Conservation (phyloP, 2,113 vertebrate species). For the Micromys minutus region DNA sequence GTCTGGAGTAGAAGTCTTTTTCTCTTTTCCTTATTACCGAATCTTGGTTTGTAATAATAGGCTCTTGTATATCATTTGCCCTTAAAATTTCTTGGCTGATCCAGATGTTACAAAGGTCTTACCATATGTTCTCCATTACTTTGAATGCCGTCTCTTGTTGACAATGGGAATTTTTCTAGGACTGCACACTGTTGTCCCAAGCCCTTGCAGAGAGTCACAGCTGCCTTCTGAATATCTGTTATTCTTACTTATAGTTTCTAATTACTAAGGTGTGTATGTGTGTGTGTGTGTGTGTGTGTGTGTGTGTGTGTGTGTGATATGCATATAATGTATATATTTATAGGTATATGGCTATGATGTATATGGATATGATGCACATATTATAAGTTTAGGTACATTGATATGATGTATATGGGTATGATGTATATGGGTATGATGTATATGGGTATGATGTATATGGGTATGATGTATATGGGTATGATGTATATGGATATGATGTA, state of each 20-base stretch:
- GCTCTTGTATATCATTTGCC: neutral
- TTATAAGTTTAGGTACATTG: no score
- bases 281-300: no score
- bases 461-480: no score
- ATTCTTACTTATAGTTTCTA: neutral
- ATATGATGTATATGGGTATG: no score
- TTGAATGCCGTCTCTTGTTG: neutral
- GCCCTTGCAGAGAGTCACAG: neutral
- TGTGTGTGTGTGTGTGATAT: no score
- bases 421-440: no score
- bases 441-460: no score
- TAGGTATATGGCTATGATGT: no score
- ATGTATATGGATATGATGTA: no score
- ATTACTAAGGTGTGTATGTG: neutral
- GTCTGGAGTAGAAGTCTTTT: neutral
- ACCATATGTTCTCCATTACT: fast-evolving
- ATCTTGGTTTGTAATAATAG: neutral
- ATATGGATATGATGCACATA: no score
- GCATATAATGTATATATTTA: no score
- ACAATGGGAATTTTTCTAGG: neutral
- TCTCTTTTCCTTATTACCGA: neutral
- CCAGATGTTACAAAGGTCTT: neutral
- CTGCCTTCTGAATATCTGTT: neutral
- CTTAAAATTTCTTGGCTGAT: neutral
- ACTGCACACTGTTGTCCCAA: neutral